Evolutionary conservation across 2,113 vertebrate species (phyloP), one percentile per base, ranked within the genome.

Genomic region (Nanger granti): DNA sequence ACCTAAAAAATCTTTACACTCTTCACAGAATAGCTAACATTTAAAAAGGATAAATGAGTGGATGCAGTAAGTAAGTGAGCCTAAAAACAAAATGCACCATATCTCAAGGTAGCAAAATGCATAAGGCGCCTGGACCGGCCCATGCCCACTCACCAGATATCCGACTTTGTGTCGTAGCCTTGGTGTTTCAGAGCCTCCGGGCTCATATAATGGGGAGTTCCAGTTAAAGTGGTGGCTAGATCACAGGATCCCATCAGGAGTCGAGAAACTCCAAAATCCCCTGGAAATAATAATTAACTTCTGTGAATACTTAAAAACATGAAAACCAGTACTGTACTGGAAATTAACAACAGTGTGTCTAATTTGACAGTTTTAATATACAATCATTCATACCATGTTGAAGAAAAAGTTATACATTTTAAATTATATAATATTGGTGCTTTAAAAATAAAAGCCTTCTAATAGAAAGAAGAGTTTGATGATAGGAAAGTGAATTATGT

Each of bases 191-290:
- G 97, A 37, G 98, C 99, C 96, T 99, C 99, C 0, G 99, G 99
- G 90, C 99, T 99, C 99, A 99, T 99, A 87, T 99, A 99, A 95
- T 99, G 98, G 3, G 99, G 99, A 0, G 99, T 99, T 79, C 99
- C 99, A 10, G 99, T 99, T 96, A 99, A 99, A 44, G 99, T 99
- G 91, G 99, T 99, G 95, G 99, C 99, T 98, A 99, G 98, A 98
- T 99, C 99, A 98, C 99, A 99, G 1, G 99, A 99, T 85, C 99
- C 99, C 98, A 99, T 99, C 90, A 99, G 98, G 91, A 99, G 99
- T 54, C 99, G 95, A 96, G 99, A 99, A 96, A 99, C 99, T 79
- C 99, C 99, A 83, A 99, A 99, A 97, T 99, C 99, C 92, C 99
- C 99, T 99, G 97, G 96, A 98, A 97, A 95, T 92, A 97, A 93